Evolutionary conservation across 2,113 vertebrate genomes (phyloP).

Genomic region (Mus pahari): DNA sequence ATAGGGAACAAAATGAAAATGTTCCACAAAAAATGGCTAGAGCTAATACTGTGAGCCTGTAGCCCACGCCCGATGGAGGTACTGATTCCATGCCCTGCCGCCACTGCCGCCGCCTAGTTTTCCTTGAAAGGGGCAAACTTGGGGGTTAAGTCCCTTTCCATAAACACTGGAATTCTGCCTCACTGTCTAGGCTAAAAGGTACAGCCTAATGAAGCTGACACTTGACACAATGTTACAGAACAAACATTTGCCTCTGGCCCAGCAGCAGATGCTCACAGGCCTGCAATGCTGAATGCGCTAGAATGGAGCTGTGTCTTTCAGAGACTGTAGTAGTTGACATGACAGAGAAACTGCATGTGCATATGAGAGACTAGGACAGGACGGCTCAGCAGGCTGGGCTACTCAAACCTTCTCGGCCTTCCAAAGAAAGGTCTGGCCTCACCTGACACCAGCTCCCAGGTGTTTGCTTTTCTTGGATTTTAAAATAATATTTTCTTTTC

Average conservation of each 20-base stretch:
- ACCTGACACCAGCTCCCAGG: neutral
- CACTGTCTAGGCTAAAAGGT: conserved; percentile 11
- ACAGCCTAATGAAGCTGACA: conserved; percentile 9
- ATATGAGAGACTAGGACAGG: neutral
- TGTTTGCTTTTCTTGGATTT: neutral
- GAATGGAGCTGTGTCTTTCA: neutral
- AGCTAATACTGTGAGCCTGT: neutral
- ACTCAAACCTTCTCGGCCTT: neutral
- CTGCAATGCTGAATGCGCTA: neutral
- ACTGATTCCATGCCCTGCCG: neutral
- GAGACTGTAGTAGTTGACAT: neutral
- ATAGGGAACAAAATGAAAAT: conserved; percentile 49
- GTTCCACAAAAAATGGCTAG: neutral
- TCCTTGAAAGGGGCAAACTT: neutral
- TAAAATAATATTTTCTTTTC: neutral
- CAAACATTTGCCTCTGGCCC: conserved; percentile 34
- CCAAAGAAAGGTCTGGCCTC: neutral
- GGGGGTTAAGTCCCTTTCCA: neutral
- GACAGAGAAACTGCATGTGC: neutral
- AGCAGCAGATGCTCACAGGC: neutral
- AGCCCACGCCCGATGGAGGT: neutral
- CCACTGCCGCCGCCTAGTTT: too few species aligned
- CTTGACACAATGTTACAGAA: conserved; percentile 50
- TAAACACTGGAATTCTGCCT: neutral
- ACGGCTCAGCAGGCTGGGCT: neutral